Evolutionary conservation across 1,140 invertebrate species (phyloP).

Genomic region (Hycleus phaleratus): DNA sequence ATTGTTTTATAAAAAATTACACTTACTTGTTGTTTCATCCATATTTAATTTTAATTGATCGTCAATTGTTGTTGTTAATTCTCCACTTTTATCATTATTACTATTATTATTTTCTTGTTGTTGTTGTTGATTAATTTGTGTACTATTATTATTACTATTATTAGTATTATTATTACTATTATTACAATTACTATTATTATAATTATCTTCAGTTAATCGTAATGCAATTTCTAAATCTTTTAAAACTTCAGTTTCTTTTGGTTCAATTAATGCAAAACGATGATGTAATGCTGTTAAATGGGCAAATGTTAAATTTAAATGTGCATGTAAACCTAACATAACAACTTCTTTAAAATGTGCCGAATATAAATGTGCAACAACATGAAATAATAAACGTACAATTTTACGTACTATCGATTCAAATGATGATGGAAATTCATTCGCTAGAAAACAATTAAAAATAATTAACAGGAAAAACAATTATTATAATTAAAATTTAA

Average conservation of each 20-base stretch:
- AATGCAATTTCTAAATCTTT: conserved; percentile 75
- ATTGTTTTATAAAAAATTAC: not conserved
- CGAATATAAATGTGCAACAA: conserved; percentile 96
- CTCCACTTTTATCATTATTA: conserved; percentile 6
- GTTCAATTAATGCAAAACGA: conserved; percentile 88
- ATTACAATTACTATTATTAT: conserved; percentile 31
- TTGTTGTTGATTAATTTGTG: not conserved
- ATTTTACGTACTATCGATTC: conserved; percentile 94
- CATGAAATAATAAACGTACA: conserved; percentile 91
- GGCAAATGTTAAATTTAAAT: conserved; percentile 93
- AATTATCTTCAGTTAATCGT: conserved; percentile 47
- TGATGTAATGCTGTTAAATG: conserved; percentile 85
- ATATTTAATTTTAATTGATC: conserved; percentile 13
- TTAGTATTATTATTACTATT: conserved; percentile 18
- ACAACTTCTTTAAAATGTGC: conserved; percentile 94
- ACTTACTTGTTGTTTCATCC: conserved; percentile 9
- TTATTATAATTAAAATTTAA: not conserved
- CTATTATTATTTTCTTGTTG: not conserved
- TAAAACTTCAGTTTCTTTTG: conserved; percentile 92
- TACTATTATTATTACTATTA: conserved; percentile 20
- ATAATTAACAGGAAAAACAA: not conserved
- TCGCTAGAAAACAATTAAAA: conserved; percentile 56
- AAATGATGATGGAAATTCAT: conserved; percentile 91
- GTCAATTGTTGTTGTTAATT: not conserved
- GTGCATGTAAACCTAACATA: conserved; percentile 83